Evolutionary conservation across 2,797 vertebrate genomes (phyloP), one percentile per base, ranked within the genome.

Genomic region (Etheostoma nigrum): DNA sequence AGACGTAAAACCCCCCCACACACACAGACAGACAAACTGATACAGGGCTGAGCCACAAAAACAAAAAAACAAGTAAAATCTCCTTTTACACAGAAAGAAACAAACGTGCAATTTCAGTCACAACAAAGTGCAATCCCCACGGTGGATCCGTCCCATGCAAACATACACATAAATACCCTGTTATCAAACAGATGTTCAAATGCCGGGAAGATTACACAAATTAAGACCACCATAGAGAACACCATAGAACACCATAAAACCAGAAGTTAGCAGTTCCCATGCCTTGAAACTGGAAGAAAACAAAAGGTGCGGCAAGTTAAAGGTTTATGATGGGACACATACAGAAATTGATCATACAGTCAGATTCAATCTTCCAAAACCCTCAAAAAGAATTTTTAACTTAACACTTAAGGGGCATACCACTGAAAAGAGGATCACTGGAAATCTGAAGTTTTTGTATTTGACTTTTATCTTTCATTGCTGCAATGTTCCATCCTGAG

Each of bases 91-190:
- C 33, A 77, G 27, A 70, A 87, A 78, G 14, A 23, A 40, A 60
- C 58, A 82, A 53, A 83, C 25, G 63, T 23, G 64, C 47, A 73
- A 61, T n/a, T 14, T 67, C 47, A 67, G 58, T 62, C 53, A 78
- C 48, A 69, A 62, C 51, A 82, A 71, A 72, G n/a, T 76, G 81
- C 68, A 67, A 68, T 48, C 69, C 74, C 79, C 54, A 72, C 47
- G 74, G 63, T 52, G 44, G 69, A 79, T 83, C 78, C 16, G 44
- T 78, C 63, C 58, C 88, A 92, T 88, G 87, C 86, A 90, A 76
- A 81, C 60, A 82, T 15, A 72, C 74, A 82, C 42, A 72, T 79
- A 65, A 71, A 77, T 15, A 74, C 70, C 74, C 59, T 23, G 52
- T 79, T 52, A 86, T 68, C 61, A 73, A 65, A 74, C 33, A 85